phyloP scores from a whole-genome alignment of 2,888 invertebrate species.

The Emesis castigata region DNA sequence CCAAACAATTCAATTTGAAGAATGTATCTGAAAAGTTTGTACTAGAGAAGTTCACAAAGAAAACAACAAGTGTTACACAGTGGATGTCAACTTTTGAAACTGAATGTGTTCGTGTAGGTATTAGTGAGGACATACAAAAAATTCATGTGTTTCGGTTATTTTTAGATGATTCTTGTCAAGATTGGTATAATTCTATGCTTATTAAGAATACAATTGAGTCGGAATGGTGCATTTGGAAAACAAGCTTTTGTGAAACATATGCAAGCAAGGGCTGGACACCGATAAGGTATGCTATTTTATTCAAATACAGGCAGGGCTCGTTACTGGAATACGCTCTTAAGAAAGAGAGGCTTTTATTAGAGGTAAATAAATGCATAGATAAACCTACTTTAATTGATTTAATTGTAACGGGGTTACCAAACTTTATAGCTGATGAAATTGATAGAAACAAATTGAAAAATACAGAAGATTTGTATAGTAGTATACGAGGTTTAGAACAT shows the following conservation, averaged over 20 bases:
- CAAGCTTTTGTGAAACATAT: neutral
- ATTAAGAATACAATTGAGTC: neutral
- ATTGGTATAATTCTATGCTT: neutral
- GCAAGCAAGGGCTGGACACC: neutral
- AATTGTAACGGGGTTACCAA: neutral
- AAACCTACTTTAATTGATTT: neutral
- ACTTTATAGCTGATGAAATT: neutral
- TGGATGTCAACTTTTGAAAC: neutral
- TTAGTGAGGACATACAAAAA: constrained; percentile 29
- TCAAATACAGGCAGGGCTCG: neutral
- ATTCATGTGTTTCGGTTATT: neutral
- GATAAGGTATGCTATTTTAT: neutral
- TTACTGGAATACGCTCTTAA: neutral
- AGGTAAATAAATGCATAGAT: neutral
- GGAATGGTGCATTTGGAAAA: neutral
- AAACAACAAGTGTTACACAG: neutral
- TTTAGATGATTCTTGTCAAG: neutral
- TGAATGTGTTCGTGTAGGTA: constrained; percentile 12
- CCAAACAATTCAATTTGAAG: constrained; percentile 17
- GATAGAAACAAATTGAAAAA: neutral
- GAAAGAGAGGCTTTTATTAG: too few species aligned
- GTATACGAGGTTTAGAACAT: constrained; percentile 30
- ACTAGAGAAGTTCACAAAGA: neutral
- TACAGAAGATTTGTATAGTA: constrained; percentile 30
- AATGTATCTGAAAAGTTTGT: neutral